A percentile compares a stretch with the other conserved stretches of the same genome.
Conservation (phyloP, 2,888 invertebrate species). For the Acleris sparsana region DNA sequence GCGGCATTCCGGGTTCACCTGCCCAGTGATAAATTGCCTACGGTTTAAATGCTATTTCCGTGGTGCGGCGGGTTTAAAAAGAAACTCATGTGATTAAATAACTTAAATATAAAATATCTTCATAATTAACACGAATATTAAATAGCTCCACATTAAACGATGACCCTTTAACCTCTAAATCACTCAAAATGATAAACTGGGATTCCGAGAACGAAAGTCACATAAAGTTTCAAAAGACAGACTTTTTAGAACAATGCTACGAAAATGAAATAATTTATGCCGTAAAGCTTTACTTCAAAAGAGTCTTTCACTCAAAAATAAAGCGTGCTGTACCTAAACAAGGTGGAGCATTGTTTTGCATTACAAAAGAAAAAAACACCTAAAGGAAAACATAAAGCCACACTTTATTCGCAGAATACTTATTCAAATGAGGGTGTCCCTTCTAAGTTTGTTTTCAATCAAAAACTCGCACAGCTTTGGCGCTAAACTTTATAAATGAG, state of each 20-base stretch:
- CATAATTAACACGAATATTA: not conserved
- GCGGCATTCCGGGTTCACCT: constrained; percentile 6
- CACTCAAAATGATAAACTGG: constrained; percentile 63
- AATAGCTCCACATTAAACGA: not conserved
- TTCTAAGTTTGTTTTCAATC: constrained; percentile 84
- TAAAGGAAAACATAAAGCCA: constrained; percentile 84
- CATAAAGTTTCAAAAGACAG: constrained; percentile 76
- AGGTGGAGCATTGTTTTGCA: constrained; percentile 84
- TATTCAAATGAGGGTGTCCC: constrained; percentile 84
- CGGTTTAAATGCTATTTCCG: too few relatives aligned
- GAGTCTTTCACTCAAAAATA: constrained; percentile 83
- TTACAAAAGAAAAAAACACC: constrained; percentile 83
- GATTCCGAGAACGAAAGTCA: constrained; percentile 65
- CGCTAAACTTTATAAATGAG: constrained; percentile 84
- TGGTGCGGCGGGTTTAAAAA: too few relatives aligned
- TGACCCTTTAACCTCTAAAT: constrained; percentile 18
- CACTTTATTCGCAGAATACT: constrained; percentile 84
- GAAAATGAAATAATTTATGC: constrained; percentile 83
- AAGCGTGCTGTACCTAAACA: constrained; percentile 83
- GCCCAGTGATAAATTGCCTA: too few relatives aligned
- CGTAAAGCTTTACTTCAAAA: constrained; percentile 83
- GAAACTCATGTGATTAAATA: too few relatives aligned
- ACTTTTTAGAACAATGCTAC: constrained; percentile 79
- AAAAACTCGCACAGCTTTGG: constrained; percentile 83
- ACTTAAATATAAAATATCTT: not conserved